These are phyloP conservation scores for Deilephila porcellus DNA, from an alignment of 2,888 invertebrate species.

Conservation along the genomic window DNA sequence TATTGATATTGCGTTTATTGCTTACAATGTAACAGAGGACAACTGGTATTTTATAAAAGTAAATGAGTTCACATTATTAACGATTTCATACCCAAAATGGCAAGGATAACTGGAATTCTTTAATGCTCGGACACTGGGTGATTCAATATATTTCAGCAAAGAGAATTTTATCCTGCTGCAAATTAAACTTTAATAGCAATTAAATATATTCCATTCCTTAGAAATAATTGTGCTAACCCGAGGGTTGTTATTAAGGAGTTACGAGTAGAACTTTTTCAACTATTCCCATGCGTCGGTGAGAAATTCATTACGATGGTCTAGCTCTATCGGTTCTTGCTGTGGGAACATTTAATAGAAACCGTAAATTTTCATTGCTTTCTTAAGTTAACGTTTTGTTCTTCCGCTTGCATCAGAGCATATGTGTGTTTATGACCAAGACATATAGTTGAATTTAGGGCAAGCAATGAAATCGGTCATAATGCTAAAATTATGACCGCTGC, in stretches of 20 bases:
- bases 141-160: conserved; percentile 7
- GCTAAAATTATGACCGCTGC: conserved; percentile 40
- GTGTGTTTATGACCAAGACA: conserved; percentile 20
- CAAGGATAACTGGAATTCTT: conserved; percentile 31
- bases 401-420: conserved; percentile 21
- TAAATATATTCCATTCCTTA: neutral
- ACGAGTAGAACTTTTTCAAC: conserved; percentile 2
- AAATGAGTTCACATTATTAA: conserved; percentile 14
- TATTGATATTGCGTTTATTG: conserved; percentile 17
- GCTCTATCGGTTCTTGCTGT: neutral
- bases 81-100: conserved; percentile 18
- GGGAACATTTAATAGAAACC: neutral
- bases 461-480: conserved; percentile 51
- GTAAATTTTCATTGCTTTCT: conserved; percentile 21
- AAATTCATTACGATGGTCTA: neutral
- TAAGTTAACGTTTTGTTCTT: conserved; percentile 22
- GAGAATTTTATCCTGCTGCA: neutral
- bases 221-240: neutral
- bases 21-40: conserved; percentile 35
- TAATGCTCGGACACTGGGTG: neutral
- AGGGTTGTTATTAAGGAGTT: conserved; percentile 1
- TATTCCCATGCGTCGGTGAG: conserved; percentile 2
- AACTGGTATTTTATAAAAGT: conserved; percentile 37
- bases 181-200: neutral
- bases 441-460: conserved; percentile 48